phyloP scores from a whole-genome alignment of 2,113 vertebrate species.

The Saimiri boliviensis region DNA sequence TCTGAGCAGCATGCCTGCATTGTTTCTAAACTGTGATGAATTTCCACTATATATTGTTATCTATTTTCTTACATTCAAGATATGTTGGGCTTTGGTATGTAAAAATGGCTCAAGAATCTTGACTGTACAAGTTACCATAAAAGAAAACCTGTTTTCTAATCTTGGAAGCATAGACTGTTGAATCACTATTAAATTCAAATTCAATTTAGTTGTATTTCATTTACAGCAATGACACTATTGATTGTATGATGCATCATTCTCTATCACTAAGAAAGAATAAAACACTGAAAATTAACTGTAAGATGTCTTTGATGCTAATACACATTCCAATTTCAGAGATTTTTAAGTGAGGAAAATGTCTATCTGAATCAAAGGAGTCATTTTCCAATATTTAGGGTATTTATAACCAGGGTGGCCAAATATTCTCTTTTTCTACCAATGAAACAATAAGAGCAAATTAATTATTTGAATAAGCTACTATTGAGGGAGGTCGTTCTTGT shows the following conservation, averaged over 20 bases:
- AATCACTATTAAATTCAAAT: slow-evolving; percentile 26
- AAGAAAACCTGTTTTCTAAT: slow-evolving; percentile 25
- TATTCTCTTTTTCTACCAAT: background rate
- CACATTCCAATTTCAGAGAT: background rate
- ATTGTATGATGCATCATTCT: background rate
- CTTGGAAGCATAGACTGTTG: background rate
- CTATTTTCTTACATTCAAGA: background rate
- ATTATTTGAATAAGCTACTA: background rate
- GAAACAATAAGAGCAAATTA: background rate
- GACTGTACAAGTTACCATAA: background rate
- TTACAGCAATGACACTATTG: slow-evolving; percentile 12
- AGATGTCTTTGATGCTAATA: background rate
- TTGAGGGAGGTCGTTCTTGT: background rate
- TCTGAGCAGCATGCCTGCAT: background rate
- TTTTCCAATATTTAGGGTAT: background rate
- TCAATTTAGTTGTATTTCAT: slow-evolving; percentile 12
- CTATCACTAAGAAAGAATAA: slow-evolving; percentile 38
- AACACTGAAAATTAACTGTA: slow-evolving; percentile 2
- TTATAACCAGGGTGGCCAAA: background rate
- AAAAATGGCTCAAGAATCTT: slow-evolving; percentile 44
- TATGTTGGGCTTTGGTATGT: background rate
- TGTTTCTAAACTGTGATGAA: background rate
- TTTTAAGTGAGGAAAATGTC: background rate
- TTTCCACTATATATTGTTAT: background rate
- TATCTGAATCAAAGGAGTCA: background rate